A percentile compares a stretch with the other conserved stretches of the same genome.
Conservation (phyloP, 2,113 vertebrate species). For the Hipposideros armiger region DNA sequence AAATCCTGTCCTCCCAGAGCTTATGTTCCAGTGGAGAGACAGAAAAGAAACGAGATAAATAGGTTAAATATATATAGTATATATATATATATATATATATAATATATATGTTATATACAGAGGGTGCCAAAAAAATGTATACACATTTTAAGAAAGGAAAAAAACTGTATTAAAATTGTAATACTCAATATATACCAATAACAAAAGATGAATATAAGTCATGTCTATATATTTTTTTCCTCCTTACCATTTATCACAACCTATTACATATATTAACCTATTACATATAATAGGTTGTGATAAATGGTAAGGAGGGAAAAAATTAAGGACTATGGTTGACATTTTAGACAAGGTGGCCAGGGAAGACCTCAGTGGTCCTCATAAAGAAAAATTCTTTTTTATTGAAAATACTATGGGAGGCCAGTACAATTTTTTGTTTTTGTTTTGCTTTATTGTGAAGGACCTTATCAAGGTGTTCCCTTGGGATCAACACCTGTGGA, state of each 20-base stretch:
- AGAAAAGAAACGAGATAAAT: conserved; percentile 39
- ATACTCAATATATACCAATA: no score
- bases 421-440: neutral
- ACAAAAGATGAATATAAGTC: no score
- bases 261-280: no score
- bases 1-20: neutral
- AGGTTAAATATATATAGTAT: neutral
- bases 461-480: neutral
- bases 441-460: neutral
- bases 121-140: no score
- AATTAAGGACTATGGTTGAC: neutral
- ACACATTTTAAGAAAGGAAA: no score
- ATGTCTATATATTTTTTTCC: no score
- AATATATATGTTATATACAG: neutral
- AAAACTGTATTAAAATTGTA: no score
- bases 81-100: no score
- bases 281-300: neutral
- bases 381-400: neutral
- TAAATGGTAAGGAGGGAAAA: neutral
- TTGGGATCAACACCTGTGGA: neutral
- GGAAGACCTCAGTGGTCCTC: neutral
- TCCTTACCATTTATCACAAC: no score
- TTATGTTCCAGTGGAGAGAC: neutral
- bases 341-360: neutral
- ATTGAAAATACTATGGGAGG: neutral